Evolutionary conservation across 1,140 invertebrate species (phyloP).

Genomic region (Asobara japonica): DNA sequence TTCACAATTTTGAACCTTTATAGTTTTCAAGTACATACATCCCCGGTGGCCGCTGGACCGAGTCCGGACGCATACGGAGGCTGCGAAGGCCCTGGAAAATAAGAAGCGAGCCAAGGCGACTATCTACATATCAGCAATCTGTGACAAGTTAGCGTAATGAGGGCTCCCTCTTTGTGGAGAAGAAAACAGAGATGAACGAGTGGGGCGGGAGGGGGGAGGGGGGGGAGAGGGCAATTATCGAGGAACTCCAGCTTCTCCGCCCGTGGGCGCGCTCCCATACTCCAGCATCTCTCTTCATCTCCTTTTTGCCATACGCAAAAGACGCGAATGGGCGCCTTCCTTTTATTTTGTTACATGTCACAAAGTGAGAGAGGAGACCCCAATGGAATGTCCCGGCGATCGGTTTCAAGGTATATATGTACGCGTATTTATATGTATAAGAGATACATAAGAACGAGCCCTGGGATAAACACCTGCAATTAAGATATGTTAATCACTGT

Average conservation of each 20-base stretch:
- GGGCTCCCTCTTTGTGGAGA: conserved; percentile 52
- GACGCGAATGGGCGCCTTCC: conserved; percentile 29
- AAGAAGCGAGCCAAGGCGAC: conserved; percentile 38
- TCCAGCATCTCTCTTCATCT: neutral
- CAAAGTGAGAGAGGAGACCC: conserved; percentile 17
- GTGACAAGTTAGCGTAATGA: conserved; percentile 61
- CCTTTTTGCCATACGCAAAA: conserved; percentile 20
- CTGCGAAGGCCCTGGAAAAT: conserved; percentile 1
- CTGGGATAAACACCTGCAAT: conserved; percentile 56
- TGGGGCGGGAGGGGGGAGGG: neutral
- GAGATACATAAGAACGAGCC: conserved; percentile 30
- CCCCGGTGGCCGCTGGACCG: neutral
- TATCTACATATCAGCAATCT: conserved; percentile 56
- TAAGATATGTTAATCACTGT: conserved; percentile 59
- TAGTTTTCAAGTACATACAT: neutral
- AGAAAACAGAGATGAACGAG: conserved; percentile 14
- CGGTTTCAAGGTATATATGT: conserved; percentile 43
- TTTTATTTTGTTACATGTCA: neutral
- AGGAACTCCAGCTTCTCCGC: conserved; percentile 42
- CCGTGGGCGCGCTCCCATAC: conserved; percentile 25
- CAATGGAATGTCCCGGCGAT: conserved; percentile 42
- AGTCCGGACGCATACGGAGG: neutral
- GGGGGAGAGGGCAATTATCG: conserved; percentile 49
- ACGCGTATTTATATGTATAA: too few relatives aligned
- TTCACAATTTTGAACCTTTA: neutral